These are phyloP conservation scores for Apostichopus leukothele DNA, from an alignment of 53 echinoderm and acorn worm genomes.

Conservation along the genomic window DNA sequence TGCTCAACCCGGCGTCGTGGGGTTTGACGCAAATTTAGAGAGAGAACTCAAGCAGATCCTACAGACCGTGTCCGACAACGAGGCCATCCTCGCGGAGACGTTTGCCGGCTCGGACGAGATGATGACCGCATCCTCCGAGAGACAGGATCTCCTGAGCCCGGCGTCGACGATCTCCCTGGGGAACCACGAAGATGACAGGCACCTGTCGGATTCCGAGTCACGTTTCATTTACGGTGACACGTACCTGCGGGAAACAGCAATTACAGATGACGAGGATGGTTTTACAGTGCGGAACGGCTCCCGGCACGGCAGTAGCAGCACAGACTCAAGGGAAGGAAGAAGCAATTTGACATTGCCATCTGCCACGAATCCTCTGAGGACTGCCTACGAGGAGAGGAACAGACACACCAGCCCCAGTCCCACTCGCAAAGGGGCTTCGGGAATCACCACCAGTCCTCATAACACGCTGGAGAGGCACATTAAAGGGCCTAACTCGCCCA, in stretches of 20 bases:
- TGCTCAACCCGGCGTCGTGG: conserved; percentile 46
- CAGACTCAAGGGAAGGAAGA: conserved; percentile 4
- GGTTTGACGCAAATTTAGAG: conserved; percentile 75
- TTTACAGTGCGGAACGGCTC: conserved; percentile 59
- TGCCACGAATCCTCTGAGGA: conserved; percentile 70
- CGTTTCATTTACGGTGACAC: conserved; percentile 63
- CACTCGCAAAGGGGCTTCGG: conserved; percentile 66
- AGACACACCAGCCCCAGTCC: conserved; percentile 62
- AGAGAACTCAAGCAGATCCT: conserved; percentile 84
- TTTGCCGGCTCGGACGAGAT: conserved; percentile 65
- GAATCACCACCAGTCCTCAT: conserved; percentile 77
- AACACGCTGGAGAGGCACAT: conserved; percentile 67
- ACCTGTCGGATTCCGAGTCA: conserved; percentile 32
- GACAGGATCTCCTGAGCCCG: conserved; percentile 36
- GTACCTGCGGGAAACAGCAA: conserved; percentile 78
- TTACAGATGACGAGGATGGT: conserved; percentile 74
- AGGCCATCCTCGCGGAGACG: conserved; percentile 67
- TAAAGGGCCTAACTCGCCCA: conserved; percentile 74
- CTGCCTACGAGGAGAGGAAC: conserved; percentile 72
- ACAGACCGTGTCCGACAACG: conserved; percentile 76
- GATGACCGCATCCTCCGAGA: conserved; percentile 47
- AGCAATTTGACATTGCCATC: conserved; percentile 26
- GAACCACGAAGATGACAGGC: conserved; percentile 49
- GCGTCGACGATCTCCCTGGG: conserved; percentile 64
- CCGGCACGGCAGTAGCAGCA: conserved; percentile 53